phyloP scores from a whole-genome alignment of 92 coral and sea anemone species.

The Phenganax marumi region DNA sequence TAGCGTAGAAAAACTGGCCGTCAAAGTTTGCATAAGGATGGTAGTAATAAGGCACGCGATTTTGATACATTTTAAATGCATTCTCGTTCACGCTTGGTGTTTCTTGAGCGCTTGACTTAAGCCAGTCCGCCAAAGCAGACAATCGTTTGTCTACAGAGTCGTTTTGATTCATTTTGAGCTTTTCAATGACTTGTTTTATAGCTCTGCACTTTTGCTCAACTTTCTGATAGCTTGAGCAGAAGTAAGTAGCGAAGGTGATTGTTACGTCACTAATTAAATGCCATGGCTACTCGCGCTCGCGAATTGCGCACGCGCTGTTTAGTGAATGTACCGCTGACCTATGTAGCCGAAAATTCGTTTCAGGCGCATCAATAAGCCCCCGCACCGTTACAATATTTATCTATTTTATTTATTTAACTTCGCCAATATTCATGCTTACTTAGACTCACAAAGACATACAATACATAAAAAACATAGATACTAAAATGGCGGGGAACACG shows the following conservation, averaged over 20 bases:
- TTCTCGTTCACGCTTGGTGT: neutral
- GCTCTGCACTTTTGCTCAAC: neutral
- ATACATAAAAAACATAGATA: too few relatives aligned
- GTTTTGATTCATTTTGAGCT: constrained; percentile 1
- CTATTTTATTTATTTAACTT: too few relatives aligned
- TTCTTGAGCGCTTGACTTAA: constrained; percentile 7
- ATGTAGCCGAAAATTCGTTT: too few relatives aligned
- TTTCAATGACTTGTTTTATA: neutral
- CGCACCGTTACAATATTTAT: too few relatives aligned
- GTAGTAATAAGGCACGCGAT: neutral
- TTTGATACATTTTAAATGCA: constrained; percentile 3
- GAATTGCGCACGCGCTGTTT: constrained; percentile 19
- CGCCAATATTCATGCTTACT: too few relatives aligned
- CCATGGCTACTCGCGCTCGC: neutral
- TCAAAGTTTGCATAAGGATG: neutral
- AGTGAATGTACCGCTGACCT: too few relatives aligned
- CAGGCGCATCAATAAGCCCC: too few relatives aligned
- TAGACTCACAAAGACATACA: too few relatives aligned
- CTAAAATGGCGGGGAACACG: too few relatives aligned
- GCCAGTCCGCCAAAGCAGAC: constrained; percentile 14
- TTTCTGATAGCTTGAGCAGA: neutral
- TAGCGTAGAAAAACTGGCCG: neutral
- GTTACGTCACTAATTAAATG: constrained; percentile 16
- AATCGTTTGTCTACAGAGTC: constrained; percentile 2
- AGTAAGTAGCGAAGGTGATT: neutral